Conservation (phyloP, 2,888 invertebrate species). For the Eupithecia dodoneata region DNA sequence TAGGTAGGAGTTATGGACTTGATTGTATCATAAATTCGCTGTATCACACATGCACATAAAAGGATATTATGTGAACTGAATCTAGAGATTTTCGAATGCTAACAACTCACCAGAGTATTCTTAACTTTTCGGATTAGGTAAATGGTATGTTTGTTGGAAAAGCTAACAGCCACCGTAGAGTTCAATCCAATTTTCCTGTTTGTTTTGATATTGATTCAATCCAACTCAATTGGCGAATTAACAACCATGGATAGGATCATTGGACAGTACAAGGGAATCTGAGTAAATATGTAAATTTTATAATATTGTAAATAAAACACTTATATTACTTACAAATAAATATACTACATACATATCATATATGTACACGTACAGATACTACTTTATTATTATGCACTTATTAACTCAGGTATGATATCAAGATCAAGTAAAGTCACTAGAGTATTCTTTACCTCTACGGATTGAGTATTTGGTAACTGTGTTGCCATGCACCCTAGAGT, state of each 20-base stretch:
- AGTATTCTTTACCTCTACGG: not conserved
- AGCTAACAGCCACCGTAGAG: not conserved
- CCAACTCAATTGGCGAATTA: too few relatives aligned
- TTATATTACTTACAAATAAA: too few relatives aligned
- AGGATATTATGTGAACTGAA: not conserved
- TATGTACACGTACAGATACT: too few relatives aligned
- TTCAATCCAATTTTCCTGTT: not conserved
- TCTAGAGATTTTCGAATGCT: not conserved
- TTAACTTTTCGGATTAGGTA: not conserved
- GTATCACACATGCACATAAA: not conserved
- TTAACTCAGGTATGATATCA: not conserved
- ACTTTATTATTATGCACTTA: too few relatives aligned
- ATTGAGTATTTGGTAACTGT: not conserved
- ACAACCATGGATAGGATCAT: too few relatives aligned
- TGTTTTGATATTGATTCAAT: too few relatives aligned
- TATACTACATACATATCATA: too few relatives aligned
- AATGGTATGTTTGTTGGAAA: too few relatives aligned
- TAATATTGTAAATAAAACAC: too few relatives aligned
- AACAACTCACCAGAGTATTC: not conserved
- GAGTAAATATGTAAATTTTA: too few relatives aligned
- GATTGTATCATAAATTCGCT: slow-evolving; percentile 14
- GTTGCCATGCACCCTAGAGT: not conserved
- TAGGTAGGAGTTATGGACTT: slow-evolving; percentile 20
- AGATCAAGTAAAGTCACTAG: not conserved
- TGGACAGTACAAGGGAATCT: too few relatives aligned